A percentile compares a stretch with the other conserved stretches of the same genome.
These are phyloP conservation scores for Trachurus trachurus DNA, from an alignment of 2,797 vertebrate species.

Conservation along the genomic window DNA sequence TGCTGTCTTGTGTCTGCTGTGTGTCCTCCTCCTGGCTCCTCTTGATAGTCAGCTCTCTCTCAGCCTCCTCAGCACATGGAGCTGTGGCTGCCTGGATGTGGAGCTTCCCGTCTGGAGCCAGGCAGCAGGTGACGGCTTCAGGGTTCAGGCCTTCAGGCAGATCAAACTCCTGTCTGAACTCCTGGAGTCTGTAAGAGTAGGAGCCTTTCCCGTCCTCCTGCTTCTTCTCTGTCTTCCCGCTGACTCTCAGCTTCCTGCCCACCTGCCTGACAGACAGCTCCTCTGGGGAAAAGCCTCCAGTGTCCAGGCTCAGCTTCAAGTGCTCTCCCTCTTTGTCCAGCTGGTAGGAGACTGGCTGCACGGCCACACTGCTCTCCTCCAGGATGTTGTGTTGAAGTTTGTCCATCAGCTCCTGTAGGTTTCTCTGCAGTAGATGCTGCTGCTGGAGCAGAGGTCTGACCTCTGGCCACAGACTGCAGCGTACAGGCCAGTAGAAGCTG, in stretches of 20 bases:
- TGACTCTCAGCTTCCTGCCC: conserved; percentile 80
- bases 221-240: conserved; percentile 80
- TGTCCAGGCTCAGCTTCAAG: conserved; percentile 83
- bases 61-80: conserved; percentile 38
- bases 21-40: conserved; percentile 44
- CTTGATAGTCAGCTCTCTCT: conserved; percentile 51
- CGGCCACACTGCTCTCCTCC: conserved; percentile 61
- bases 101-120: conserved; percentile 84
- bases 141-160: conserved; percentile 84
- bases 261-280: conserved; percentile 80
- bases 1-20: conserved; percentile 29
- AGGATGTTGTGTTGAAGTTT: conserved; percentile 70
- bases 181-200: conserved; percentile 85
- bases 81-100: conserved; percentile 79
- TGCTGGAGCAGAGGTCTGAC: conserved; percentile 54
- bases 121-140: conserved; percentile 83
- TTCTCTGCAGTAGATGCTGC: conserved; percentile 63
- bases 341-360: conserved; percentile 71
- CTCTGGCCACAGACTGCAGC: not conserved
- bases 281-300: conserved; percentile 82
- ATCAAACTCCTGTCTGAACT: conserved; percentile 87
- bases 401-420: conserved; percentile 79
- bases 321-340: conserved; percentile 62
- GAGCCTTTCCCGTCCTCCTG: conserved; percentile 80
- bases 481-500: not conserved